These are phyloP conservation scores for Sericinus montela DNA, from an alignment of 2,888 invertebrate genomes.

Conservation along the genomic window DNA sequence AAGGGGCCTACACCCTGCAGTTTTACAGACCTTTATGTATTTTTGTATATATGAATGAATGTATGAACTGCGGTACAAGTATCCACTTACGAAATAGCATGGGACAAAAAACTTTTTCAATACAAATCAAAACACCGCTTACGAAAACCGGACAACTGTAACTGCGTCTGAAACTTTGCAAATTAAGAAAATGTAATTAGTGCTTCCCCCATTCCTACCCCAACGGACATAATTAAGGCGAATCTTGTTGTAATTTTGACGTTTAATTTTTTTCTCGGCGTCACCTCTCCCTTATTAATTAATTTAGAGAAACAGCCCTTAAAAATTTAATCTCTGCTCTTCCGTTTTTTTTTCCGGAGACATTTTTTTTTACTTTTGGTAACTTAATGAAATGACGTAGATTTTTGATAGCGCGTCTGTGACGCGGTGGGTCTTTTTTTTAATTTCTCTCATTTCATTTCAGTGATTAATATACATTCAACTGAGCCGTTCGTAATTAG, in stretches of 20 bases:
- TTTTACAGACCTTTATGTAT: no score
- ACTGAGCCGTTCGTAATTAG: conserved; percentile 42
- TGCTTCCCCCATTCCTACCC: conserved; percentile 36
- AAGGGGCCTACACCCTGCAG: no score
- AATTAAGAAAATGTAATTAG: conserved; percentile 79
- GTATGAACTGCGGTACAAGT: no score
- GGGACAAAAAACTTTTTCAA: conserved; percentile 23
- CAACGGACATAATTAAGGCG: conserved; percentile 71
- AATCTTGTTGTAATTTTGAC: conserved; percentile 79
- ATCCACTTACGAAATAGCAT: neutral
- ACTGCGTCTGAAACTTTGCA: conserved; percentile 57
- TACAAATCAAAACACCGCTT: conserved; percentile 34
- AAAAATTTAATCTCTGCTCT: conserved; percentile 73
- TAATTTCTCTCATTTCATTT: conserved; percentile 38
- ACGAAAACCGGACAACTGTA: conserved; percentile 37
- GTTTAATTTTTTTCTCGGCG: conserved; percentile 71
- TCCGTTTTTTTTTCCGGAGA: conserved; percentile 46
- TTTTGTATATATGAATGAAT: no score
- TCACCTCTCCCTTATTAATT: conserved; percentile 69
- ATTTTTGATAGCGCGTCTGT: conserved; percentile 56
- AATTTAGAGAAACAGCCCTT: conserved; percentile 67
- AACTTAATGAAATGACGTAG: conserved; percentile 67
- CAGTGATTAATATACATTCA: conserved; percentile 49
- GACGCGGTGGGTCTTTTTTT: conserved; percentile 33
- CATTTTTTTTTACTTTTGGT: conserved; percentile 39